Percentiles rank a stretch among this genome's conserved stretches.
These are phyloP conservation scores for Cynopterus brachyotis DNA, from an alignment of 2,113 vertebrate genomes.

Conservation along the genomic window DNA sequence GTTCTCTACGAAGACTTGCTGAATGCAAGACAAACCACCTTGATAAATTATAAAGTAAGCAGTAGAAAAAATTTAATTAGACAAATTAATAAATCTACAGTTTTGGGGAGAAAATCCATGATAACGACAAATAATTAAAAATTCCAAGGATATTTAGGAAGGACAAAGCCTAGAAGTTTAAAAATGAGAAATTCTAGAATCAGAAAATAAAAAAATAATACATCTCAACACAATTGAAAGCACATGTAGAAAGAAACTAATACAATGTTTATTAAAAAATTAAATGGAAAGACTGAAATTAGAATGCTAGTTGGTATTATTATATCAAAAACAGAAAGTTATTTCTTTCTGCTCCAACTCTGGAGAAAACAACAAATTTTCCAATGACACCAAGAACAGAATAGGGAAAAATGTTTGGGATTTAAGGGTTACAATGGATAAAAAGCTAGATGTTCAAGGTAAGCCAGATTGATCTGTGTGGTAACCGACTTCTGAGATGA, in stretches of 20 bases:
- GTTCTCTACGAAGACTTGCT: constrained; percentile 14
- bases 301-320: constrained; percentile 12
- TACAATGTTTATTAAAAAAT: constrained; percentile 33
- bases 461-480: background rate
- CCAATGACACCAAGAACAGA: background rate
- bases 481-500: background rate
- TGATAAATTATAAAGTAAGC: constrained; percentile 19
- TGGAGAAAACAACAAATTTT: background rate
- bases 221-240: constrained; percentile 19
- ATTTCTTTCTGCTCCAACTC: background rate
- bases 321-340: constrained; percentile 35
- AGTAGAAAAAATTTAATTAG: background rate
- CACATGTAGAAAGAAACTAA: background rate
- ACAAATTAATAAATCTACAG: constrained; percentile 23
- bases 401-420: background rate
- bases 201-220: constrained; percentile 4
- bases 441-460: background rate
- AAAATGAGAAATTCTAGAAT: constrained; percentile 43
- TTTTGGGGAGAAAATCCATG: background rate
- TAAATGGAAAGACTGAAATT: constrained; percentile 46
- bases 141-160: constrained; percentile 41
- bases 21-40: background rate
- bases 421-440: background rate
- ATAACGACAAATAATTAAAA: constrained; percentile 11
- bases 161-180: background rate